A percentile compares a stretch with the other conserved stretches of the same genome.
Evolutionary conservation across 2,113 vertebrate genomes (phyloP).

Genomic region (Morone chrysops): DNA sequence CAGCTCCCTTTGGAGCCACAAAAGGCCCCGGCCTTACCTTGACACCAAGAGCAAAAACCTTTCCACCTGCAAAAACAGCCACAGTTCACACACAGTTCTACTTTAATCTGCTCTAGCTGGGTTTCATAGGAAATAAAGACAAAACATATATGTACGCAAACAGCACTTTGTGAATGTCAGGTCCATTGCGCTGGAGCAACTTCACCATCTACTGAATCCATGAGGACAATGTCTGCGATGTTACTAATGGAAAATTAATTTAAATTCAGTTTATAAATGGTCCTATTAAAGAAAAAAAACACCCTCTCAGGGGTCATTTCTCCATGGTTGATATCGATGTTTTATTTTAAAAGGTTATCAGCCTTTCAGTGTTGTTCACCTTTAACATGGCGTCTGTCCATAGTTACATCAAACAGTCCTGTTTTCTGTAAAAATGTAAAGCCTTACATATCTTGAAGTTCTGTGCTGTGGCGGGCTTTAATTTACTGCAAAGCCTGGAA

Average conservation of each 20-base stretch:
- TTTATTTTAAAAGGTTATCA: constrained; percentile 19
- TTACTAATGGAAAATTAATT: neutral
- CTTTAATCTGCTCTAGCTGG: neutral
- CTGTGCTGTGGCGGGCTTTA: neutral
- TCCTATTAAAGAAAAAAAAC: neutral
- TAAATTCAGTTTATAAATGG: neutral
- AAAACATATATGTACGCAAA: neutral
- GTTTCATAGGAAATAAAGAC: neutral
- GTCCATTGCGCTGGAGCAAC: neutral
- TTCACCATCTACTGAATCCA: neutral
- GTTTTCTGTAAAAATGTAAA: neutral
- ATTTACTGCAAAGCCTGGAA: neutral
- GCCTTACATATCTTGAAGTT: neutral
- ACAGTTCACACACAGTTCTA: neutral
- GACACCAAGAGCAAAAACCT: neutral
- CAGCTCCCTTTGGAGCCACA: neutral
- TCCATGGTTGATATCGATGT: neutral
- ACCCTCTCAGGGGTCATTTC: neutral
- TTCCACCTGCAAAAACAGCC: neutral
- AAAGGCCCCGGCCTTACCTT: neutral
- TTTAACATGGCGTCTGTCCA: neutral
- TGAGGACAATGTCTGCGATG: neutral
- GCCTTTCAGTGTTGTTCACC: constrained; percentile 13
- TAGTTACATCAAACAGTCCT: neutral
- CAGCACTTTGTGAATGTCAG: neutral